Conservation (phyloP, 2,797 vertebrate species). For the Coregonus suidteri region DNA sequence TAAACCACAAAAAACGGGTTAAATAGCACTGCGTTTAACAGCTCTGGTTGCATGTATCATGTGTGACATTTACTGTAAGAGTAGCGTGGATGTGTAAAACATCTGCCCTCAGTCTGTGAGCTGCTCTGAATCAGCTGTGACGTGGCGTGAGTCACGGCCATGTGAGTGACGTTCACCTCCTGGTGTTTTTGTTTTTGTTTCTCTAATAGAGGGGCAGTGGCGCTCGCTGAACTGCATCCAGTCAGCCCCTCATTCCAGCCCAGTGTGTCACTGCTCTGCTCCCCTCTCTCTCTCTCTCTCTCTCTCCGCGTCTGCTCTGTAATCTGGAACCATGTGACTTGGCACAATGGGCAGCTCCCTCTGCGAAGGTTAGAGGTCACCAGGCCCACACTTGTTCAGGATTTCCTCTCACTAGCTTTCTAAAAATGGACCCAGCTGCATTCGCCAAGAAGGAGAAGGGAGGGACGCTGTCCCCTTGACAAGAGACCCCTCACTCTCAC, state of each 20-base stretch:
- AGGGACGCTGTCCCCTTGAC: conserved; percentile 22
- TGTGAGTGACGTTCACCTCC: conserved; percentile 13
- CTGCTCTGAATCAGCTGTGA: conserved; percentile 67
- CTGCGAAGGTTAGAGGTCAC: conserved; percentile 54
- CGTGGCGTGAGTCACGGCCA: conserved; percentile 61
- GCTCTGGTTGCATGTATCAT: conserved; percentile 39
- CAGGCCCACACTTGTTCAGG: conserved; percentile 55
- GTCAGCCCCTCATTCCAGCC: conserved; percentile 38
- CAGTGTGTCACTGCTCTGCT: conserved; percentile 34
- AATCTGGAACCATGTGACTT: conserved; percentile 24
- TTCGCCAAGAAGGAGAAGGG: conserved; percentile 36
- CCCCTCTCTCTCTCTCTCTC: conserved; percentile 9
- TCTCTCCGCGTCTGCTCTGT: not conserved
- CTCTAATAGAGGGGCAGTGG: not conserved
- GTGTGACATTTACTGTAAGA: conserved; percentile 66
- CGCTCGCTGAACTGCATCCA: conserved; percentile 16
- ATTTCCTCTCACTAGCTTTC: conserved; percentile 65
- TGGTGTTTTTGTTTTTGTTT: conserved; percentile 18
- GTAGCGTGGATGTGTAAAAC: conserved; percentile 52
- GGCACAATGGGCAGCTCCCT: conserved; percentile 47
- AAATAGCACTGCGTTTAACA: conserved; percentile 36
- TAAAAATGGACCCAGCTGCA: conserved; percentile 33
- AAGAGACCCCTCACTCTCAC: conserved; percentile 17
- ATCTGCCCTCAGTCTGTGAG: conserved; percentile 37
- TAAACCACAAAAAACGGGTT: conserved; percentile 25